Evolutionary conservation across 2,113 vertebrate genomes (phyloP), one percentile per base, ranked within the genome.

Genomic region (Epinephelus moara): DNA sequence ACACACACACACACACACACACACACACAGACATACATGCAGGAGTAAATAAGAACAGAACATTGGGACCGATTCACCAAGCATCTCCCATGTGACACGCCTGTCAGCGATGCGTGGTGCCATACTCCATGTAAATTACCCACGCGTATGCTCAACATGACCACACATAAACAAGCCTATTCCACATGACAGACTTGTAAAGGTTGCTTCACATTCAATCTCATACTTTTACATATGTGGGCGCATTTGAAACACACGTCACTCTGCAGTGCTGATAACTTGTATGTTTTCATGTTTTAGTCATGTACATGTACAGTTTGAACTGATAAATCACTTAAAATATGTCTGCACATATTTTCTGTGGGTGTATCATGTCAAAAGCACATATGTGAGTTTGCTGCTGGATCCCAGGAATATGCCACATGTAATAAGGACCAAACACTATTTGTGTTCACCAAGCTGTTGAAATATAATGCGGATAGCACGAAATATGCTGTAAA

Each of bases 81-180:
- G 11, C 37, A 25, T 70, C 50, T 83, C 82, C 69, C 80, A 60
- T 59, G 81, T 19, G 78, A 83, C 76, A 55, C 18, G n/a, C 70
- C 68, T 71, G 74, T 77, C 80, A 82, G 57, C 8, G 14, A n/a
- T 18, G 47, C 62, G 71, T 67, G 14, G 40, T 53, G 45, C 27
- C 47, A 60, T 45, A 61, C 78, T 75, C 53, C 19, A 72, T 84
- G 57, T 81, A 85, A 87, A 82, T 83, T 61, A 70, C 45, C 72
- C 30, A 74, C 13, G 21, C 76, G 59, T 56, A 72, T 1, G 6
- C 15, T 61, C 75, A 70, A 40, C 59, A 80, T 13, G 72, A 45
- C 70, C 50, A 73, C 53, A 74, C 50, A 72, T 61, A 76, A 69
- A 52, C n/a, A 30, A 62, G 63, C 19, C 47, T 56, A 70, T 62